These are phyloP conservation scores for Sphaeramia orbicularis DNA, from an alignment of 2,797 vertebrate genomes.

Conservation along the genomic window DNA sequence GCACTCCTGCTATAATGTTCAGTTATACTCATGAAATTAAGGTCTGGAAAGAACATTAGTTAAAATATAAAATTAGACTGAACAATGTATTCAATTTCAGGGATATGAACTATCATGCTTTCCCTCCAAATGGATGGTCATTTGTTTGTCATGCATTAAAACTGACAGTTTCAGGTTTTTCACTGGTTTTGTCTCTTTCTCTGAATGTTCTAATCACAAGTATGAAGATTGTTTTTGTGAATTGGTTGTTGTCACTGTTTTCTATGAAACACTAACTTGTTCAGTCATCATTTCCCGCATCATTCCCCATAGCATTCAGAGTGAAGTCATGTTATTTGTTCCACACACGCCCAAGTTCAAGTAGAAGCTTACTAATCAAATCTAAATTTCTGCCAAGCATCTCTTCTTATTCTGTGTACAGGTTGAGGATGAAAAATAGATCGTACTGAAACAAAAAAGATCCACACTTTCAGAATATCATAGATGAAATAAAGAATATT, in stretches of 20 bases:
- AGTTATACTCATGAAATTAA: conserved; percentile 2
- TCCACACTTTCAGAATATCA: too few species aligned
- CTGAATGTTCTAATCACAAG: conserved; percentile 13
- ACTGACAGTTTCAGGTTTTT: background rate
- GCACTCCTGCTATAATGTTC: conserved; percentile 1
- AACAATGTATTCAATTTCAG: conserved; percentile 14
- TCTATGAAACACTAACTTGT: conserved; percentile 34
- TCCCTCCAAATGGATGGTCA: conserved; percentile 16
- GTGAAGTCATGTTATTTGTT: background rate
- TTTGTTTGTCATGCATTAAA: conserved; percentile 25
- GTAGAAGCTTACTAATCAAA: conserved; percentile 2
- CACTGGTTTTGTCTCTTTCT: background rate
- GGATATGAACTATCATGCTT: conserved; percentile 36
- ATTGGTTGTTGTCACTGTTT: conserved; percentile 20
- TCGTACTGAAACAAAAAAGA: background rate
- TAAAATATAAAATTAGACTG: conserved; percentile 5
- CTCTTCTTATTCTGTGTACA: background rate
- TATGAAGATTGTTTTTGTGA: conserved; percentile 14
- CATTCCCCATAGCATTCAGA: background rate
- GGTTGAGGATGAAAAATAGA: background rate
- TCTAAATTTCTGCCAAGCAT: background rate
- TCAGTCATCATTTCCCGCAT: background rate
- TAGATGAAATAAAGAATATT: background rate
- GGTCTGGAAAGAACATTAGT: conserved; percentile 17
- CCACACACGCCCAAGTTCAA: conserved; percentile 1